Evolutionary conservation across 2,888 invertebrate species (phyloP).

Genomic region (Peribatodes rhomboidaria): DNA sequence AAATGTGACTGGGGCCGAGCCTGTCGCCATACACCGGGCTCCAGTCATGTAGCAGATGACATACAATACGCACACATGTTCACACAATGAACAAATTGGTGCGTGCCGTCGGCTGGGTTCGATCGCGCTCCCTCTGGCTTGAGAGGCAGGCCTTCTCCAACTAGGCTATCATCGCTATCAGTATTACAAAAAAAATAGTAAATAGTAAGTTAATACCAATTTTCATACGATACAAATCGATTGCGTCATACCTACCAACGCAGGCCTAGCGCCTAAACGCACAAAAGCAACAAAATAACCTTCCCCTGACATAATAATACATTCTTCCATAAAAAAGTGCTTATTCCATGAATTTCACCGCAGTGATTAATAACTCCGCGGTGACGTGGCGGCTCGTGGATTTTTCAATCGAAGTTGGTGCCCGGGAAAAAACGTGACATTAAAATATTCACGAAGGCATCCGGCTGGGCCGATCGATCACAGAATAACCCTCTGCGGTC

Average conservation of each 20-base stretch:
- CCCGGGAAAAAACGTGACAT: constrained; percentile 59
- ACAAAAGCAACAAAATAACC: constrained; percentile 40
- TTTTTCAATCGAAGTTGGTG: constrained; percentile 66
- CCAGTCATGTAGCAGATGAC: too few relatives aligned
- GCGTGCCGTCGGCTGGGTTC: too few relatives aligned
- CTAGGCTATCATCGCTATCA: too few relatives aligned
- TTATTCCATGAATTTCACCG: constrained; percentile 50
- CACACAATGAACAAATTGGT: too few relatives aligned
- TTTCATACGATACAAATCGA: not conserved
- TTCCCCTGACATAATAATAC: constrained; percentile 48
- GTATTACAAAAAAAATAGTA: too few relatives aligned
- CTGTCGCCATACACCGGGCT: too few relatives aligned
- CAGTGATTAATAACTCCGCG: constrained; percentile 62
- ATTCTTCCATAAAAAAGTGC: constrained; percentile 45
- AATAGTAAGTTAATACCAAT: not conserved
- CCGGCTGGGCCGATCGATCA: constrained; percentile 49
- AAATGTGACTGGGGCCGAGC: too few relatives aligned
- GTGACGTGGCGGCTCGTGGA: constrained; percentile 58
- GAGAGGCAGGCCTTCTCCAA: too few relatives aligned
- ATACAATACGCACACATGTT: too few relatives aligned
- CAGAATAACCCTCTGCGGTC: constrained; percentile 38
- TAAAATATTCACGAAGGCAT: constrained; percentile 65
- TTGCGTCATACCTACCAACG: constrained; percentile 4
- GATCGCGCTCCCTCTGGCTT: too few relatives aligned
- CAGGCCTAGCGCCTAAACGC: constrained; percentile 31